These are phyloP conservation scores for Pitangus sulphuratus DNA, from an alignment of 2,797 vertebrate genomes.

Conservation along the genomic window DNA sequence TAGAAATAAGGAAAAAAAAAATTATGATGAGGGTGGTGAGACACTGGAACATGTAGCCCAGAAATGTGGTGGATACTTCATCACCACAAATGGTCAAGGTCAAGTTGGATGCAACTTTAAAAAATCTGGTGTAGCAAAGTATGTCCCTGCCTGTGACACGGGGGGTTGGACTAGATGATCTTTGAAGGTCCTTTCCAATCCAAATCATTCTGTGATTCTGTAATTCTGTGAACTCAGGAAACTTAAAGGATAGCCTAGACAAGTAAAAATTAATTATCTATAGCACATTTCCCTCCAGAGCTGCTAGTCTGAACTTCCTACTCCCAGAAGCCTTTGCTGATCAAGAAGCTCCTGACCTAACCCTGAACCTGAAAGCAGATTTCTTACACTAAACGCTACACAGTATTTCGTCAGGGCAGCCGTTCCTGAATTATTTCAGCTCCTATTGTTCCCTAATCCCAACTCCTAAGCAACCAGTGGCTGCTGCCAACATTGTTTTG, in stretches of 20 bases:
- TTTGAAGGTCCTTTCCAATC: neutral
- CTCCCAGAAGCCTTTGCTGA: neutral
- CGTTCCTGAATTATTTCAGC: neutral
- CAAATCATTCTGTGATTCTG: neutral
- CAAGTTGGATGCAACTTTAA: rapidly evolving
- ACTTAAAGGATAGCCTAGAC: neutral
- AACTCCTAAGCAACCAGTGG: neutral
- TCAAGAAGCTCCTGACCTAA: neutral
- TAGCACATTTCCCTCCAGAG: neutral
- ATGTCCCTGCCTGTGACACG: neutral
- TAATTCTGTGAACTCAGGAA: neutral
- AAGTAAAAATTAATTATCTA: neutral
- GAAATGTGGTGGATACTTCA: neutral
- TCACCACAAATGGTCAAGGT: neutral
- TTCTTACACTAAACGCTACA: neutral
- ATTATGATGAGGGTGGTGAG: neutral
- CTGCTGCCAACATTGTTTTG: neutral
- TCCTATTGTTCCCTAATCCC: neutral
- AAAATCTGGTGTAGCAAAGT: neutral
- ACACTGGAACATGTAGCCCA: neutral
- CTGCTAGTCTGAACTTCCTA: neutral
- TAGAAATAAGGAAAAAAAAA: neutral
- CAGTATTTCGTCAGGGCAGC: neutral
- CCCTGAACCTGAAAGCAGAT: neutral
- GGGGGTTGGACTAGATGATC: neutral